These are phyloP conservation scores for Aspidoscelis tigris DNA, from an alignment of 2,113 vertebrate species.

Conservation along the genomic window DNA sequence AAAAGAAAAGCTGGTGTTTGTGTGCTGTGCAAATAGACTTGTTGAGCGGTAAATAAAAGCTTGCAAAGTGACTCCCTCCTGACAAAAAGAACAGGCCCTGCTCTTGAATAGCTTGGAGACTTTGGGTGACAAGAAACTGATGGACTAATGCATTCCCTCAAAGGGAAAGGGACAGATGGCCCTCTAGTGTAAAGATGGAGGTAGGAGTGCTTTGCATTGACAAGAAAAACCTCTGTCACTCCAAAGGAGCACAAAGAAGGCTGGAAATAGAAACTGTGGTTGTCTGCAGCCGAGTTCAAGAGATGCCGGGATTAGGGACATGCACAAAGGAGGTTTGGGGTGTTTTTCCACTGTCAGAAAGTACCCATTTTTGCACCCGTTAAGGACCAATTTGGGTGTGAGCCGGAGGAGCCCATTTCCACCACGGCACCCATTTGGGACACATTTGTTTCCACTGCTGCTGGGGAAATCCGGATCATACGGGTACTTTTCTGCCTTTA, in stretches of 20 bases:
- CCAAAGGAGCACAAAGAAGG: accelerated
- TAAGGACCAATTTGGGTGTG: no score
- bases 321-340: no score
- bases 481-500: no score
- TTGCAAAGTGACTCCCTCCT: accelerated
- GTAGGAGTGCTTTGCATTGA: neutral
- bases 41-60: neutral
- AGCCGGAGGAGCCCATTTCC: no score
- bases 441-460: no score
- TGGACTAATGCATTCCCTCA: slow-evolving; percentile 1
- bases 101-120: accelerated
- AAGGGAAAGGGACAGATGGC: slow-evolving; percentile 68
- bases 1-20: neutral
- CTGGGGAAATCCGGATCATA: no score
- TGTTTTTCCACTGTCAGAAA: no score
- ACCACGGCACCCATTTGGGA: no score
- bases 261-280: neutral
- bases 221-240: neutral
- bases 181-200: slow-evolving; percentile 69
- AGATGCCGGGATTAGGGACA: neutral
- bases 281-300: neutral
- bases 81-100: accelerated
- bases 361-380: no score
- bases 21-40: neutral
- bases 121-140: accelerated